Conservation (phyloP, 2,113 vertebrate species). For the Thunnus maccoyii region DNA sequence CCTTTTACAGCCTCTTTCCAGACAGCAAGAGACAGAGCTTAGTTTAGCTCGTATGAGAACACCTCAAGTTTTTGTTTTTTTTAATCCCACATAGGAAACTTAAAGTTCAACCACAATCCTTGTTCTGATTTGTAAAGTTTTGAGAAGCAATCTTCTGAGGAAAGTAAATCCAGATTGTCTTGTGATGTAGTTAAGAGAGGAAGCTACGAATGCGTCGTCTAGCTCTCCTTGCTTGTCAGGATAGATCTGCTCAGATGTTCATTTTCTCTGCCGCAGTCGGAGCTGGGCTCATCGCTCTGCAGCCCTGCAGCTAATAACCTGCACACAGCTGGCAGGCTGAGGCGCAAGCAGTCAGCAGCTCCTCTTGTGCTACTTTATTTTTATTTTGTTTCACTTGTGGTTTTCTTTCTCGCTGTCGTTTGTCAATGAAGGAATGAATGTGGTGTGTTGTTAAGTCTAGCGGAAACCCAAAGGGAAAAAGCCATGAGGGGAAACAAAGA, state of each 20-base stretch:
- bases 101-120: background rate
- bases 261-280: slow-evolving; percentile 22
- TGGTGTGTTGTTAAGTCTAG: slow-evolving; percentile 21
- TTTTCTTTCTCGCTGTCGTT: slow-evolving; percentile 26
- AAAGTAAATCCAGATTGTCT: slow-evolving; percentile 13
- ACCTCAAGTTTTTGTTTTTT: background rate
- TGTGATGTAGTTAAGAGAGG: slow-evolving; percentile 28
- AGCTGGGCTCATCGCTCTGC: slow-evolving; percentile 34
- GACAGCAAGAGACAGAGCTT: background rate
- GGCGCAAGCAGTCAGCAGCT: slow-evolving; percentile 57
- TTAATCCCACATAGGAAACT: background rate
- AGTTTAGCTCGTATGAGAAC: background rate
- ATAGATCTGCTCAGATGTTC: slow-evolving; percentile 49
- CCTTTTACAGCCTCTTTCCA: slow-evolving; percentile 83
- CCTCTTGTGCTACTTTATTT: slow-evolving; percentile 47
- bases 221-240: slow-evolving; percentile 34
- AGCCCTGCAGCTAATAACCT: slow-evolving; percentile 56
- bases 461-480: slow-evolving; percentile 8
- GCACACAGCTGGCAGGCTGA: slow-evolving; percentile 47
- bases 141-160: slow-evolving; percentile 11
- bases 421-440: slow-evolving; percentile 31
- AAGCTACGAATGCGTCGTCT: slow-evolving; percentile 10
- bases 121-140: slow-evolving; percentile 2
- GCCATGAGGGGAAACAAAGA: background rate
- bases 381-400: slow-evolving; percentile 34